Conservation (phyloP, 2,888 invertebrate genomes). For the Lasioglossum marginatum region DNA sequence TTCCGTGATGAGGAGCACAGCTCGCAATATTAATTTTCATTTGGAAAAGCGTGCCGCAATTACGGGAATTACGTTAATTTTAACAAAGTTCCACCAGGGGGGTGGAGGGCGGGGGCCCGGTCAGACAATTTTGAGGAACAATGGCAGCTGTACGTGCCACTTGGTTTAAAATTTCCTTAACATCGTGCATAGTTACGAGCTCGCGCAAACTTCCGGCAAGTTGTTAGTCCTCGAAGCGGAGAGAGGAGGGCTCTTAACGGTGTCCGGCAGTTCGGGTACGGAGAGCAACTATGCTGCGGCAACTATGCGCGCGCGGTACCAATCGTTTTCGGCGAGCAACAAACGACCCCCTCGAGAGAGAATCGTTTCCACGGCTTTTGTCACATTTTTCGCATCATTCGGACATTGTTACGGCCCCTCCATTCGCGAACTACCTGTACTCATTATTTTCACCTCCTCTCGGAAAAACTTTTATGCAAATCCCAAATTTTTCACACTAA, state of each 20-base stretch:
- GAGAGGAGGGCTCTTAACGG: slow-evolving; percentile 50
- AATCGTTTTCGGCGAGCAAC: slow-evolving; percentile 54
- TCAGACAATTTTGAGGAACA: slow-evolving; percentile 48
- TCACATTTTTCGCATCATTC: slow-evolving; percentile 39
- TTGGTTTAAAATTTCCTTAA: slow-evolving; percentile 59
- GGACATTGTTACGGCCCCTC: slow-evolving; percentile 44
- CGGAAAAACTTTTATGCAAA: neutral
- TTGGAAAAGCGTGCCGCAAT: neutral
- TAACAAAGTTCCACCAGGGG: neutral
- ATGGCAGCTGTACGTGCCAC: slow-evolving; percentile 43
- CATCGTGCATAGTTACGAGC: slow-evolving; percentile 53
- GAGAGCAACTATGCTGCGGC: slow-evolving; percentile 59
- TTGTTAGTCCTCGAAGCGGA: slow-evolving; percentile 48
- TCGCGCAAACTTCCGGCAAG: slow-evolving; percentile 52
- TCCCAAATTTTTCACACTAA: neutral
- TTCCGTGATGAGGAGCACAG: neutral
- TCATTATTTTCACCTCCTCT: neutral
- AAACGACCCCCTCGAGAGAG: slow-evolving; percentile 58
- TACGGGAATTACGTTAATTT: slow-evolving; percentile 44
- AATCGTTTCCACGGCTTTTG: slow-evolving; percentile 51
- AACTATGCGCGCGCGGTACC: slow-evolving; percentile 64
- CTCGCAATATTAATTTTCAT: neutral
- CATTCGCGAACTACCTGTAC: neutral
- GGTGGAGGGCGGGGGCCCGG: neutral
- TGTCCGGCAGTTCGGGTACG: slow-evolving; percentile 52